Conservation (phyloP, 2,113 vertebrate genomes). For the Anguilla japonica region DNA sequence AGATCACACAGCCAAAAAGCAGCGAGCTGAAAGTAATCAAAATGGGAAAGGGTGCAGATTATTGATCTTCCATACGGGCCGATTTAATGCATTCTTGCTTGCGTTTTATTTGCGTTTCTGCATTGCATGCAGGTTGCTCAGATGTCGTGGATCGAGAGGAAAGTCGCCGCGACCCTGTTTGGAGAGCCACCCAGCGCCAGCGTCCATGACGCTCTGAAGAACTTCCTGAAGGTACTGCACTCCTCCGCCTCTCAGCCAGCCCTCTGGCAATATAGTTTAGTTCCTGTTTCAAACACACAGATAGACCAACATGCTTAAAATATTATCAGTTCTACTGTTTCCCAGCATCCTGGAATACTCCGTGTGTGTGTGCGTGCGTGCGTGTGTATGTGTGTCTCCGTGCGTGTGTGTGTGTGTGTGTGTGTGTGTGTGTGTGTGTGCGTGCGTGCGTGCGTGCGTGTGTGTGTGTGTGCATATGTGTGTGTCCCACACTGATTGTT, state of each 20-base stretch:
- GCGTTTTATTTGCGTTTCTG: conserved; percentile 17
- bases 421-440: too few species aligned
- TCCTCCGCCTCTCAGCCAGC: not conserved
- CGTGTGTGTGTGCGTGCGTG: too few species aligned
- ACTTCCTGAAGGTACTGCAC: conserved; percentile 84
- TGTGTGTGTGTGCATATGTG: too few species aligned
- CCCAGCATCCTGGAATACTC: not conserved
- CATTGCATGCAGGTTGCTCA: conserved; percentile 77
- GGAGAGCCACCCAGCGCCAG: conserved; percentile 86
- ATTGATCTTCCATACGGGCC: conserved; percentile 37
- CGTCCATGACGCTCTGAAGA: conserved; percentile 81
- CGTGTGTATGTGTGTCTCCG: too few species aligned
- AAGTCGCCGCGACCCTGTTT: conserved; percentile 88
- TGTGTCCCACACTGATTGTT: not conserved
- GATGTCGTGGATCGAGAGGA: conserved; percentile 93
- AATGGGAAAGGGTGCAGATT: conserved; percentile 23
- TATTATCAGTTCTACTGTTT: not conserved
- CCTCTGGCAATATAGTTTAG: too few species aligned
- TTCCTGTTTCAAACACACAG: too few species aligned
- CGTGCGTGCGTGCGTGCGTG: too few species aligned
- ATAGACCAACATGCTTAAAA: too few species aligned
- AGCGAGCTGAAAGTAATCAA: not conserved
- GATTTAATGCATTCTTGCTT: conserved; percentile 35
- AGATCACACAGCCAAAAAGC: not conserved
- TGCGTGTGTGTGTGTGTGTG: too few species aligned